A percentile compares a stretch with the other conserved stretches of the same genome.
These are phyloP conservation scores for Misgurnus mizolepis DNA, from an alignment of 2,113 vertebrate genomes.

Conservation along the genomic window DNA sequence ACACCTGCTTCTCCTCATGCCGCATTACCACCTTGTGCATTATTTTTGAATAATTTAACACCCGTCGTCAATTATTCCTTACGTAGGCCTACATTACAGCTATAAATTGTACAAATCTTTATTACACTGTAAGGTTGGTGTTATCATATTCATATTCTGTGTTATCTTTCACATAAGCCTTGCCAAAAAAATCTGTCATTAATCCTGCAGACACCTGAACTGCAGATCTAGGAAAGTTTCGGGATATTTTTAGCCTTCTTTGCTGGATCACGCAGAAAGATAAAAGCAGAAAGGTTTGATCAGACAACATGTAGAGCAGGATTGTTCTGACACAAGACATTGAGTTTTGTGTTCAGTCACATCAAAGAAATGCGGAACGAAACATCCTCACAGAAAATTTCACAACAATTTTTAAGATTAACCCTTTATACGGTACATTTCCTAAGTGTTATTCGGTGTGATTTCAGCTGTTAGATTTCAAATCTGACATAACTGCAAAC, in stretches of 20 bases:
- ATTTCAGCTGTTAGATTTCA: not conserved
- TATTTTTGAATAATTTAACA: too few species aligned
- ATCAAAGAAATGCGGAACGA: not conserved
- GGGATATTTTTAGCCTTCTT: not conserved
- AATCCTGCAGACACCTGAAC: not conserved
- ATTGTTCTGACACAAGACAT: not conserved
- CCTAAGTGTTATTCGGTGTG: not conserved
- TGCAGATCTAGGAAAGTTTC: not conserved
- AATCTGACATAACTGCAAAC: not conserved
- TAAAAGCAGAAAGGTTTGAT: not conserved
- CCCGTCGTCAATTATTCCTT: too few species aligned
- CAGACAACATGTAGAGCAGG: not conserved
- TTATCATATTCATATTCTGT: not conserved
- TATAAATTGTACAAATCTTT: too few species aligned
- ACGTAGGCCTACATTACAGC: too few species aligned
- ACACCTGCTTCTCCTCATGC: too few species aligned
- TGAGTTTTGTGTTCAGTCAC: not conserved
- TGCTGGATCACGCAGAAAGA: conserved; percentile 1
- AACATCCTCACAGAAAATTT: not conserved
- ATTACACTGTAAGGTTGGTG: too few species aligned
- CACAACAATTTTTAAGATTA: not conserved
- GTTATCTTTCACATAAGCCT: not conserved
- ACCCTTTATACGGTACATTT: too few species aligned
- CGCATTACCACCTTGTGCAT: too few species aligned
- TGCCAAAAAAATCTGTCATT: not conserved